Percentiles rank a stretch among this genome's conserved stretches.
phyloP scores from a whole-genome alignment of 1,140 invertebrate genomes.

The Drosophila auraria region DNA sequence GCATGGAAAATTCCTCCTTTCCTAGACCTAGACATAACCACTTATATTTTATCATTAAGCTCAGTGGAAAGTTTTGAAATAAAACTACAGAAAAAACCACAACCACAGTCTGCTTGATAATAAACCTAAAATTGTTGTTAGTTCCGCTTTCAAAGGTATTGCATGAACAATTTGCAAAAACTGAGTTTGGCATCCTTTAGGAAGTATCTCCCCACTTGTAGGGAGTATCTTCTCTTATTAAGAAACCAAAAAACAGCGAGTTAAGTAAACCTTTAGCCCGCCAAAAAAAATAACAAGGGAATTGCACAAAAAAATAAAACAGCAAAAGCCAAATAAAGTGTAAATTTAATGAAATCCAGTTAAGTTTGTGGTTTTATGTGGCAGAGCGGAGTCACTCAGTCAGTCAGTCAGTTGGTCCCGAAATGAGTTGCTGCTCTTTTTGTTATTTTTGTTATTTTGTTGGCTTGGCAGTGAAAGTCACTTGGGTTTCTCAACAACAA shows the following conservation, averaged over 20 bases:
- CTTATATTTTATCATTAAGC: background rate
- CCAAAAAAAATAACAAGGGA: constrained; percentile 15
- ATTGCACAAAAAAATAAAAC: constrained; percentile 38
- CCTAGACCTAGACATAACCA: background rate
- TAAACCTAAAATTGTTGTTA: constrained; percentile 3
- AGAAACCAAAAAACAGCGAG: background rate
- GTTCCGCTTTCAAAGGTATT: constrained; percentile 7
- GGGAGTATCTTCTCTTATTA: background rate
- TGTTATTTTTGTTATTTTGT: constrained; percentile 25
- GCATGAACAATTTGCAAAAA: background rate
- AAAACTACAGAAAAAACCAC: background rate
- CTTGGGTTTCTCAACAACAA: constrained; percentile 72
- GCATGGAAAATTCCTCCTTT: background rate
- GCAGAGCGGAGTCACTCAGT: constrained; percentile 54
- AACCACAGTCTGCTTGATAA: constrained; percentile 9
- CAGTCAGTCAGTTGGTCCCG: constrained; percentile 51
- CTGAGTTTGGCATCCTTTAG: background rate
- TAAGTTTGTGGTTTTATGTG: constrained; percentile 46
- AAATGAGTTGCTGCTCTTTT: constrained; percentile 33
- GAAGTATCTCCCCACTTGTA: too few species aligned
- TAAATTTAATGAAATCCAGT: constrained; percentile 56
- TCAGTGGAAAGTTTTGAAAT: constrained; percentile 1
- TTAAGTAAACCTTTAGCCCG: constrained; percentile 19
- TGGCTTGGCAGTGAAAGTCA: constrained; percentile 76
- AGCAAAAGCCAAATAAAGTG: constrained; percentile 27